Conservation (phyloP, 2,888 invertebrate species). For the Cacoxenus indagator region DNA sequence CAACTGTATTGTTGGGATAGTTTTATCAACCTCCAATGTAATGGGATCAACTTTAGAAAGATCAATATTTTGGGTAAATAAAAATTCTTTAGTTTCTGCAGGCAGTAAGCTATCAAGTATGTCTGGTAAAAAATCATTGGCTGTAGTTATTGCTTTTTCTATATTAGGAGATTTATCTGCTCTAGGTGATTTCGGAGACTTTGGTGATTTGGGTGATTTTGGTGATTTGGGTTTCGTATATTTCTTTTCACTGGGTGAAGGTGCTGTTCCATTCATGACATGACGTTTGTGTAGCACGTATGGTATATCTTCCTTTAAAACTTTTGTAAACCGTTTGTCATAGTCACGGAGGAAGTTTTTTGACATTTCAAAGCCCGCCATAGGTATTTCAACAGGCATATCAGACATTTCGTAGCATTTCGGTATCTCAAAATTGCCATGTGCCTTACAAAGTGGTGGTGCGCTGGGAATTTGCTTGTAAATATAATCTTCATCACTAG, state of each 20-base stretch:
- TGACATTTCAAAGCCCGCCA: slow-evolving; percentile 79
- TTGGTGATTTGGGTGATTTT: slow-evolving; percentile 77
- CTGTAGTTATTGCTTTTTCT: slow-evolving; percentile 30
- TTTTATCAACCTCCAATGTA: slow-evolving; percentile 80
- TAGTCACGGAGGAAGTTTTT: slow-evolving; percentile 81
- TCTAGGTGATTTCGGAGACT: slow-evolving; percentile 75
- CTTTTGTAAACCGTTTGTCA: slow-evolving; percentile 73
- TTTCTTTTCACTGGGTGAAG: slow-evolving; percentile 72
- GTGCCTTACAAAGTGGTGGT: slow-evolving; percentile 79
- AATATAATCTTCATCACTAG: slow-evolving; percentile 86
- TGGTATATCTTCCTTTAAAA: slow-evolving; percentile 80
- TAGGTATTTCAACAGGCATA: slow-evolving; percentile 73
- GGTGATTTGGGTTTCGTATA: slow-evolving; percentile 76
- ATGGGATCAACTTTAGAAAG: slow-evolving; percentile 81
- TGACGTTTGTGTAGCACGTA: slow-evolving; percentile 88
- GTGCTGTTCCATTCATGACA: slow-evolving; percentile 87
- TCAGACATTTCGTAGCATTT: slow-evolving; percentile 71
- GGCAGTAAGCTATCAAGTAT: slow-evolving; percentile 71
- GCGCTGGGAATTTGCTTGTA: slow-evolving; percentile 83
- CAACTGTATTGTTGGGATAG: slow-evolving; percentile 73
- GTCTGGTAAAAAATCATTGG: slow-evolving; percentile 72
- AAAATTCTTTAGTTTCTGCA: slow-evolving; percentile 75
- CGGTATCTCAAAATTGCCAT: slow-evolving; percentile 79
- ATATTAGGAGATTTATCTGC: slow-evolving; percentile 70
- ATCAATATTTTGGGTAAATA: slow-evolving; percentile 83